Base-by-base conservation (phyloP, 2,113 vertebrate species). In the Bombycilla garrulus region DNA sequence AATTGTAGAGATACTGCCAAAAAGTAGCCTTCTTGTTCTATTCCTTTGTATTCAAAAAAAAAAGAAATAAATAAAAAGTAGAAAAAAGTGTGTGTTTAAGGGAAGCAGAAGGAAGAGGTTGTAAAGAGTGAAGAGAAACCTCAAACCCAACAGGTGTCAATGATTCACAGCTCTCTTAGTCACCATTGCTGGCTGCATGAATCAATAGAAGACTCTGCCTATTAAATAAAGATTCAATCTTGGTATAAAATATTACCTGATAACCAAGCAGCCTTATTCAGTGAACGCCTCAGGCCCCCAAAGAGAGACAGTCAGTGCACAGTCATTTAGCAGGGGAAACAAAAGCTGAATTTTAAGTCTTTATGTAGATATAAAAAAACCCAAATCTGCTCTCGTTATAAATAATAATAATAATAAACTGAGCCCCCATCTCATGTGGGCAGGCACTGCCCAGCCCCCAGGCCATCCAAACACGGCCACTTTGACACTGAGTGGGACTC, bases 151-250 rank as follows among this genome's bases (percentile, higher is more conserved):
- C 64, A 93, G 79, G 80, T 96, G 87, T 57, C 70, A 93, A 31
- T 95, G 96, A 97, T 95, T 95, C 91, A 92, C 79, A 86, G 85
- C 53, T 92, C 51, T 88, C 79, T 91, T 95, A 95, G 93, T 96
- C 83, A 93, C 85, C 45, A 12, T 33, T 71, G 62, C 69, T 90
- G 85, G 36, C 82, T 84, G 82, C 57, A 51, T 83, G 72, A 95
- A 96, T 95, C 93, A 84, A 80, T 81, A 86, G 73, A 72, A 54
- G 47, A 48, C 24, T 88, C 56, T 83, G 67, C 84, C 79, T 93
- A 80, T 95, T 95, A 92, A 95, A 90, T n/a, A 84, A 93, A 79
- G 50, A 79, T 62, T 89, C 45, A 36, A 7, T 50, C 65, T 77
- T 91, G 89, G 61, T 85, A 36, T 88, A 64, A 95, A 92, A 70